These are phyloP conservation scores for Zaprionus kolodkinae DNA, from an alignment of 1,140 invertebrate species.

Conservation along the genomic window DNA sequence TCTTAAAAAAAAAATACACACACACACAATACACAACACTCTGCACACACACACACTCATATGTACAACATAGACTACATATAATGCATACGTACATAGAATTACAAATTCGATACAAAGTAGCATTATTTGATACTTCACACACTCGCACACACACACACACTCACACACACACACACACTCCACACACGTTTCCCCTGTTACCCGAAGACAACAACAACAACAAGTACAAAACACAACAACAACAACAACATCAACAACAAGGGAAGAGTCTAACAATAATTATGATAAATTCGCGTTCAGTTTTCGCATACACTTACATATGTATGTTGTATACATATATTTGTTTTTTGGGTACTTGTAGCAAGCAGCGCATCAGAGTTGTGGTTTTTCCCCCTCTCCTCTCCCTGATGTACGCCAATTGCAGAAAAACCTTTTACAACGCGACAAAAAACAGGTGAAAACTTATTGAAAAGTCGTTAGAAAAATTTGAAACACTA, in stretches of 20 bases:
- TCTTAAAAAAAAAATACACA: slow-evolving; percentile 6
- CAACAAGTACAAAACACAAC: no score
- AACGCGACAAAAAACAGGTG: background rate
- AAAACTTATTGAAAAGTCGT: background rate
- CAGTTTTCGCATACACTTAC: slow-evolving; percentile 13
- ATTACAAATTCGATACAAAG: slow-evolving; percentile 10
- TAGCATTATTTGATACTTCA: background rate
- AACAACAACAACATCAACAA: background rate
- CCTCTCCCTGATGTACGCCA: slow-evolving; percentile 1
- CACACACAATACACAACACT: background rate
- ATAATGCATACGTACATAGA: slow-evolving; percentile 2
- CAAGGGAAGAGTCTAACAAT: slow-evolving; percentile 7
- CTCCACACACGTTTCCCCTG: background rate
- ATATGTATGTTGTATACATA: background rate
- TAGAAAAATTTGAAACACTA: slow-evolving; percentile 7
- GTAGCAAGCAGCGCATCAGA: slow-evolving; percentile 3
- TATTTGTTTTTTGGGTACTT: slow-evolving; percentile 25
- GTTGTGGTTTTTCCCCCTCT: background rate
- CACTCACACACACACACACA: background rate
- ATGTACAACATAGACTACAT: background rate
- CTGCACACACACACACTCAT: slow-evolving; percentile 1
- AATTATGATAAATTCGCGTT: slow-evolving; percentile 27
- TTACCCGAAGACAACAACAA: background rate
- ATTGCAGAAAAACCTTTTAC: slow-evolving; percentile 8
- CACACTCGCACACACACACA: background rate